Conservation (phyloP, 92 coral and sea anemone species). For the Palythoa grandiflora region DNA sequence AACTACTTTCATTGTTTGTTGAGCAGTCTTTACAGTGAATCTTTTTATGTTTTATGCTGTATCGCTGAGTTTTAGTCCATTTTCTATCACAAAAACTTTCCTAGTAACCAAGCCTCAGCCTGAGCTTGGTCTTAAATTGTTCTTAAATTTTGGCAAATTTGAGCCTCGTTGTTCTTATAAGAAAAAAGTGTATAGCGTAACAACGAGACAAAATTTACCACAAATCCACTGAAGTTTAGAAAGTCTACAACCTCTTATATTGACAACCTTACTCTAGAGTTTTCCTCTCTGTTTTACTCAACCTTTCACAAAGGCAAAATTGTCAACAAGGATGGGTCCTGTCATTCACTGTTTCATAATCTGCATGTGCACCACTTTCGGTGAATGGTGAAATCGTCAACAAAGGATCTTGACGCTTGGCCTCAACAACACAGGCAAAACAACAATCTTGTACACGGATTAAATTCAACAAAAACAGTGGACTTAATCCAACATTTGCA, state of each 20-base stretch:
- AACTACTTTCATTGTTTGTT: too few species aligned
- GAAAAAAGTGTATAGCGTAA: too few species aligned
- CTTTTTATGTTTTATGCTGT: too few species aligned
- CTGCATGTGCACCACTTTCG: slow-evolving; percentile 51
- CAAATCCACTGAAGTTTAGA: not conserved
- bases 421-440: slow-evolving; percentile 84
- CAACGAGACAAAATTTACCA: not conserved
- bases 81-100: too few species aligned
- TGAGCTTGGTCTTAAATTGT: too few species aligned
- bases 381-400: slow-evolving; percentile 66
- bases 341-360: slow-evolving; percentile 57
- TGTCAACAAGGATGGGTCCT: slow-evolving; percentile 39
- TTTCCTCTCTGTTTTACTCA: not conserved
- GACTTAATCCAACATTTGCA: slow-evolving; percentile 79
- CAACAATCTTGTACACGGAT: slow-evolving; percentile 84
- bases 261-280: too few species aligned
- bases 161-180: too few species aligned
- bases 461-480: slow-evolving; percentile 84
- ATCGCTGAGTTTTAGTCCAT: too few species aligned
- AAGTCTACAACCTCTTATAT: not conserved
- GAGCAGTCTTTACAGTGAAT: too few species aligned
- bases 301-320: too few species aligned
- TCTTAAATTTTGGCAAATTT: too few species aligned
- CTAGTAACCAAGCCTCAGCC: too few species aligned
- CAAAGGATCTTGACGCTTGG: slow-evolving; percentile 82